Evolutionary conservation across 2,797 vertebrate species (phyloP), one percentile per base, ranked within the genome.

Genomic region (Xyrichtys novacula): DNA sequence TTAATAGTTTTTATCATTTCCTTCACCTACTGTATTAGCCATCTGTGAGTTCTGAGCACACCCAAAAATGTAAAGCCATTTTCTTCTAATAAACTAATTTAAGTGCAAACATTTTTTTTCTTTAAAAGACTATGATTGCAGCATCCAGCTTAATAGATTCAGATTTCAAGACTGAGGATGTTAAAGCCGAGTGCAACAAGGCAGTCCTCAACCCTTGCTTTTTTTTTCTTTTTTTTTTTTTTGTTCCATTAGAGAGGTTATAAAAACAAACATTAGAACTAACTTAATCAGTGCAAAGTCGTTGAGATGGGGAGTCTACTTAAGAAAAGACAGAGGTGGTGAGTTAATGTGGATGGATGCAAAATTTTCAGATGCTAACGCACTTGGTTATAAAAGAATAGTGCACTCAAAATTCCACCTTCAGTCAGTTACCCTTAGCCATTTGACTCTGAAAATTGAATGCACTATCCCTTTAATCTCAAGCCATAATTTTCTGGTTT

Each of bases 231-330:
- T 47, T 58, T 86, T 84, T 74, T 28, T 39, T 53, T 90, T 88
- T 80, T 88, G 81, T 91, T 92, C 88, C 86, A 80, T 89, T 92
- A 88, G 78, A 93, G 88, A 86, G 92, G 82, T 91, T 89, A 91
- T 79, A 90, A 90, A 91, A 91, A 88, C 69, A 88, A 87, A 86
- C 67, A 74, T 82, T 74, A 81, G 65, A 93, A 90, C 89, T 86
- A 92, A 94, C 89, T 93, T 94, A 94, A 94, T 95, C 96, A 97
- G 96, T 96, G 96, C 96, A 96, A 96, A 94, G 94, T 93, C 85
- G 84, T 93, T 89, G 93, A 46, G 44, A 93, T 79, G 80, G 91
- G 88, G 90, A 94, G 88, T 91, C 91, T 94, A 91, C 81, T 92
- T 76, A 71, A 78, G 79, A 84, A 91, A 92, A 92, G 92, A 83